Conservation (phyloP, 2,797 vertebrate species). For the Crypturellus tataupa region DNA sequence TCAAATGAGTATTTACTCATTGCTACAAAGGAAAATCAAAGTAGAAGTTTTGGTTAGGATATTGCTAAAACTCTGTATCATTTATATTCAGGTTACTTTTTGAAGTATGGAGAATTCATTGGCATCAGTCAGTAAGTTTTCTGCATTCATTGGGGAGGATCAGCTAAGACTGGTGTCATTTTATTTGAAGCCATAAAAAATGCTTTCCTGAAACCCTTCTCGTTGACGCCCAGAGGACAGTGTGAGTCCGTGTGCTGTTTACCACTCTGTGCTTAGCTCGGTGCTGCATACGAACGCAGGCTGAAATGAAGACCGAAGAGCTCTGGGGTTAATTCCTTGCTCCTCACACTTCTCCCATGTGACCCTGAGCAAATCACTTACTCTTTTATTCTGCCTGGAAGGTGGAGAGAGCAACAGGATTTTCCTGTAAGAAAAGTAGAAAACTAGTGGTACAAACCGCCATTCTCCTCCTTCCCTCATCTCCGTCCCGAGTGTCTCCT, state of each 20-base stretch:
- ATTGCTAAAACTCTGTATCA: not conserved
- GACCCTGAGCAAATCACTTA: slow-evolving; percentile 31
- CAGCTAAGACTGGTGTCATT: not conserved
- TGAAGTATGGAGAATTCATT: not conserved
- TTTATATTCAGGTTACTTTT: not conserved
- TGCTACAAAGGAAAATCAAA: slow-evolving; percentile 37
- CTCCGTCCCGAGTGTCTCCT: not conserved
- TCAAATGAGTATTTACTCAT: slow-evolving; percentile 42
- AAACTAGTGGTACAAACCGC: not conserved
- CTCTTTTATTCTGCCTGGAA: not conserved
- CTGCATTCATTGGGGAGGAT: not conserved
- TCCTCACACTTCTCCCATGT: slow-evolving; percentile 20
- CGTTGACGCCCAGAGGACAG: not conserved
- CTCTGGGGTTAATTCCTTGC: slow-evolving; percentile 38
- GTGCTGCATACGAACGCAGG: not conserved
- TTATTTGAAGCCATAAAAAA: not conserved
- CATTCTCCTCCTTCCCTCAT: not conserved
- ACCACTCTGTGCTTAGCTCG: not conserved
- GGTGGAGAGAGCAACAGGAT: not conserved
- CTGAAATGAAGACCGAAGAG: slow-evolving; percentile 34
- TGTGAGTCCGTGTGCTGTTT: not conserved
- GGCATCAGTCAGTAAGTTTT: not conserved
- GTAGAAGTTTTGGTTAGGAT: not conserved
- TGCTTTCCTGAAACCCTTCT: slow-evolving; percentile 1
- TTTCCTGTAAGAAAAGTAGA: not conserved